Evolutionary conservation across 2,113 vertebrate genomes (phyloP), one percentile per base, ranked within the genome.

Genomic region (Gallinago paraguaiae): DNA sequence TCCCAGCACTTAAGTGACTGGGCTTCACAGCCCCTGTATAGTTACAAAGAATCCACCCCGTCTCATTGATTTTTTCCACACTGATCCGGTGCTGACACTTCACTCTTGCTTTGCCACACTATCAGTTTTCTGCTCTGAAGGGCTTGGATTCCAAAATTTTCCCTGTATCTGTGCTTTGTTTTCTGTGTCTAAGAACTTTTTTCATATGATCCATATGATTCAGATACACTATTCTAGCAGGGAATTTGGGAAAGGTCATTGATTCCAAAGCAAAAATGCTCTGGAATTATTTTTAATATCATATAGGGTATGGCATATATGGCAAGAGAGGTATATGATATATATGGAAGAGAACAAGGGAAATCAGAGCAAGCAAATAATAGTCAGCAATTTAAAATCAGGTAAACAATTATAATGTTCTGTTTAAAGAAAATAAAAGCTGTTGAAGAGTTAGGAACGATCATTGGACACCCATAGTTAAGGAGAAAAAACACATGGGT

Each of bases 221-320:
- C 65, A 11, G 43, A 54, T n/a, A 28, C 41, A 59, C 9, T 68
- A 15, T 35, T 68, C 53, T 71, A 53, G 11, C 7, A 63, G 53
- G 14, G 8, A 76, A 86, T 71, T 45, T 88, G 12, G 30, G 8
- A n/a, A 72, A 80, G 68, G 43, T 3, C 25, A 8, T 9, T 76
- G 39, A 22, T 80, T 88, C 37, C 25, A 53, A 53, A 28, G 13
- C 13, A n/a, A 50, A 46, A 27, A 27, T 59, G 17, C 45, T 22
- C 82, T 75, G 33, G 13, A 77, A 54, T 83, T 71, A 45, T 71
- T 75, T 31, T 67, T 50, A 45, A 17, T 57, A 22, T 60, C 8
- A 17, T 74, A 51, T 1, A 8, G 3, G 6, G 9, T 51, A 35
- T 1, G 0, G 6, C 57, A 35, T 33, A 35, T 33, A 19, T 54